Evolutionary conservation across 1,140 invertebrate genomes (phyloP).

Genomic region (Saccostrea cuccullata): DNA sequence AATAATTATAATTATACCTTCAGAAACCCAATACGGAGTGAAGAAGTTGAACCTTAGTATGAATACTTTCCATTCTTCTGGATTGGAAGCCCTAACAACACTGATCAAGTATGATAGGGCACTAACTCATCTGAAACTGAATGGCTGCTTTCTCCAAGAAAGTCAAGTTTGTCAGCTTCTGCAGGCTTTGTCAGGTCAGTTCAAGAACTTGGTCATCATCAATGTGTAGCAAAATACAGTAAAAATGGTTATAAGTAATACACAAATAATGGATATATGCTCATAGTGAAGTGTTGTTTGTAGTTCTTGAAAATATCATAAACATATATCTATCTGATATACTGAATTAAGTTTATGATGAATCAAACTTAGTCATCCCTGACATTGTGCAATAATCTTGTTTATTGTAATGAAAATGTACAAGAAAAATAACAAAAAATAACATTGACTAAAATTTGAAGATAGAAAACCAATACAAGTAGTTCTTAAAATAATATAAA

Average conservation of each 20-base stretch:
- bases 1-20: not conserved
- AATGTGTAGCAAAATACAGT: no score
- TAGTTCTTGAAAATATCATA: not conserved
- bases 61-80: slow-evolving; percentile 40
- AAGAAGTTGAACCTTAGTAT: slow-evolving; percentile 42
- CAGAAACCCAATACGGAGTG: slow-evolving; percentile 28
- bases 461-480: no score
- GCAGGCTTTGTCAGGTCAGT: slow-evolving; percentile 40
- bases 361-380: not conserved
- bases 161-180: slow-evolving; percentile 42
- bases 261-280: not conserved
- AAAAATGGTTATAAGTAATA: no score
- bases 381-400: no score
- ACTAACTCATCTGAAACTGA: slow-evolving; percentile 44
- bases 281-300: not conserved
- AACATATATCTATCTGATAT: no score
- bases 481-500: no score
- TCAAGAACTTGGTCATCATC: not conserved
- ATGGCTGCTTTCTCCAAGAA: slow-evolving; percentile 46
- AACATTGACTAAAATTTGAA: no score
- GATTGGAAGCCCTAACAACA: slow-evolving; percentile 22
- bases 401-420: no score
- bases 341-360: not conserved
- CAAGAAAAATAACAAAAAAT: no score
- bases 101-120: slow-evolving; percentile 40